Evolutionary conservation across 1,140 invertebrate genomes (phyloP).

Genomic region (Campoletis sonorensis): DNA sequence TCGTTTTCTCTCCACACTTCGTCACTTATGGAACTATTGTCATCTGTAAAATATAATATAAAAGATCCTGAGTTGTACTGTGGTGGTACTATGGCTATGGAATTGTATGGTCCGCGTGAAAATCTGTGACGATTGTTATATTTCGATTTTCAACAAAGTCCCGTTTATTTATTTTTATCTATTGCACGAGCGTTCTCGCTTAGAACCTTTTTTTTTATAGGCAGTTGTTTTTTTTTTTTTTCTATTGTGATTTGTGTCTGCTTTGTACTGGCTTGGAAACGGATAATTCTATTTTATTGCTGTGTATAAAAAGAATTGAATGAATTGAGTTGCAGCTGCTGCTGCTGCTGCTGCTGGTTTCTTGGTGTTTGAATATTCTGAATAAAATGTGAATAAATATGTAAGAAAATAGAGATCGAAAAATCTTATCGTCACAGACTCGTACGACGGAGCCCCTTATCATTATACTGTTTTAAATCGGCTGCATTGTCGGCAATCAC

Average conservation of each 20-base stretch:
- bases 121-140: slow-evolving; percentile 58
- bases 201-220: background rate
- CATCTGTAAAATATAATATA: slow-evolving; percentile 78
- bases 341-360: no score
- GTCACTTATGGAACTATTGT: slow-evolving; percentile 75
- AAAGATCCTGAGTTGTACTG: slow-evolving; percentile 78
- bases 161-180: background rate
- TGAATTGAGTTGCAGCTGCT: no score
- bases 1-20: slow-evolving; percentile 32
- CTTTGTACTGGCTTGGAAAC: slow-evolving; percentile 27
- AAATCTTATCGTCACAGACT: slow-evolving; percentile 53
- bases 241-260: slow-evolving; percentile 25
- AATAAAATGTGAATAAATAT: background rate
- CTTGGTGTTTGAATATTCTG: no score
- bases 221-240: slow-evolving; percentile 16
- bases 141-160: slow-evolving; percentile 27
- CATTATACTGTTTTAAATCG: slow-evolving; percentile 65
- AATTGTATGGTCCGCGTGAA: slow-evolving; percentile 61
- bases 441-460: slow-evolving; percentile 48
- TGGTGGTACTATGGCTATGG: slow-evolving; percentile 77
- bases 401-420: background rate
- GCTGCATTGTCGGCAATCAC: slow-evolving; percentile 75
- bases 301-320: background rate
- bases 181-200: no score
- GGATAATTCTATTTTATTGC: background rate